Base-by-base conservation (phyloP, 1,140 invertebrate genomes). In the Diorhabda carinulata region DNA sequence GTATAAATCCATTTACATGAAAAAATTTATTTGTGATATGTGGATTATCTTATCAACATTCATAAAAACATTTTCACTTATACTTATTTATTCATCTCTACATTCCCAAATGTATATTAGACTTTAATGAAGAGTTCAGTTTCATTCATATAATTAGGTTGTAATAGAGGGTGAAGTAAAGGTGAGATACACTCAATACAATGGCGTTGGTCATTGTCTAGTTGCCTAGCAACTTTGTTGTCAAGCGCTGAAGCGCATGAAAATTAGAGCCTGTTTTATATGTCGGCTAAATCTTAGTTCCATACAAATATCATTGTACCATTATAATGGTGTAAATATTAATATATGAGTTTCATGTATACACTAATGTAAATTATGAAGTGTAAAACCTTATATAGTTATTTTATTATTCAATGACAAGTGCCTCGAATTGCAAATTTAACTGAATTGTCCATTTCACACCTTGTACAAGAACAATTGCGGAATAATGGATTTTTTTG, bases 171-270 rank as follows among this genome's bases (percentile, higher is more conserved):
- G 6, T 70, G 57, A 47, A 60, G 59, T 61, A 64, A 71, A 71
- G 67, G 47, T 58, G 70, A 52, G 3, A n/a, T 52, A 52, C 6
- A 52, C n/a, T 52, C 47, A 52, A 52, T n/a, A 71, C 61, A 69
- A 62, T 73, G 72, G 75, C 68, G 67, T 71, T 70, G 69, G 8
- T 66, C 69, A 73, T 76, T 75, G 75, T 73, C 70, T 74, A 69
- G 75, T 76, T 75, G 75, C 75, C 70, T 74, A 66, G 75, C 75
- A 75, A 76, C 75, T 71, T 75, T 76, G 75, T 76, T 76, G 75
- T 76, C 75, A 76, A 72, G 72, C 72, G 70, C 70, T 56, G 67
- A 65, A 75, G 74, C 74, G 74, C 74, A 74, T 74, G 74, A 70
- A 65, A 70, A 71, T 73, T 67, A 61, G 60, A 63, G 68, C 64